These are phyloP conservation scores for Euclidia mi DNA, from an alignment of 2,888 invertebrate species.

Conservation along the genomic window DNA sequence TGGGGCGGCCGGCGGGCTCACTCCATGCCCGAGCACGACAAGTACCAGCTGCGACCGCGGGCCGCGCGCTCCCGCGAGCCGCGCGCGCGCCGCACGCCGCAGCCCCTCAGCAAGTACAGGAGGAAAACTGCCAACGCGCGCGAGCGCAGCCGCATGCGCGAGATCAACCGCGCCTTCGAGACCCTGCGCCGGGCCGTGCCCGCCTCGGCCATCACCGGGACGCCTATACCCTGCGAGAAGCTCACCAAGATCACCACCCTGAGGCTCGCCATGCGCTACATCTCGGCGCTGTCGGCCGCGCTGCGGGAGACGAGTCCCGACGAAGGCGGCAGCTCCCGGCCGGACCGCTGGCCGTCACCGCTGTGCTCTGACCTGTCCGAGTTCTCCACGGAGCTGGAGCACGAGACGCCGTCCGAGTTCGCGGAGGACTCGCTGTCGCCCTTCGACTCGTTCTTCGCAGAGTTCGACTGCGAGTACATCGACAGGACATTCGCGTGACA, in stretches of 20 bases:
- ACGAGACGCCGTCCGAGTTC: slow-evolving; percentile 86
- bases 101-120: slow-evolving; percentile 96
- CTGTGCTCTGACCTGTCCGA: slow-evolving; percentile 89
- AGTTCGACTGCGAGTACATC: slow-evolving; percentile 86
- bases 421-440: slow-evolving; percentile 90
- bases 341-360: slow-evolving; percentile 84
- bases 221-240: slow-evolving; percentile 92
- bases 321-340: slow-evolving; percentile 55
- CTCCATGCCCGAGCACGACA: slow-evolving; percentile 89
- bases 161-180: slow-evolving; percentile 97
- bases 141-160: slow-evolving; percentile 96
- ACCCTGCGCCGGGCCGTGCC: slow-evolving; percentile 94
- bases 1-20: slow-evolving; percentile 65
- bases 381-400: slow-evolving; percentile 83
- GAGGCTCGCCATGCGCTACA: slow-evolving; percentile 96
- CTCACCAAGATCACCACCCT: slow-evolving; percentile 97
- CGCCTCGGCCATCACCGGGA: slow-evolving; percentile 86
- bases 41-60: slow-evolving; percentile 88
- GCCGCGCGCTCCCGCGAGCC: slow-evolving; percentile 86
- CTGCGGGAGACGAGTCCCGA: slow-evolving; percentile 83
- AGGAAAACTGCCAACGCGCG: slow-evolving; percentile 97
- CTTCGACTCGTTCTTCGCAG: slow-evolving; percentile 89
- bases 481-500: slow-evolving; percentile 87
- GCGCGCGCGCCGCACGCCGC: slow-evolving; percentile 91
- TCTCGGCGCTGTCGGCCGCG: slow-evolving; percentile 93